Conservation (phyloP, 2,888 invertebrate genomes). For the Eupithecia tripunctaria region DNA sequence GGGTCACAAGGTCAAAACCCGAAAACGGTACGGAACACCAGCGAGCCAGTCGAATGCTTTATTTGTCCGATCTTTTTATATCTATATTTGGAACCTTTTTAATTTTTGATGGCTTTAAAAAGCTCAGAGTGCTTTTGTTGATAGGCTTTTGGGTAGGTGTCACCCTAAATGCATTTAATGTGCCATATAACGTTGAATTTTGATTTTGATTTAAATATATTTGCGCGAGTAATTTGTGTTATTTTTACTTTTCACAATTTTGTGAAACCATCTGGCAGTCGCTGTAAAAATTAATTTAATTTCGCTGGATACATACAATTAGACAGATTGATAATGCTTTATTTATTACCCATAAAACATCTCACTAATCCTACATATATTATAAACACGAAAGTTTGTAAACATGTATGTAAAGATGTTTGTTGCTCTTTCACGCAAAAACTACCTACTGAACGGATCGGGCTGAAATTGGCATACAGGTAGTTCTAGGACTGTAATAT, state of each 20-base stretch:
- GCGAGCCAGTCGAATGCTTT: not conserved
- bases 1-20: not conserved
- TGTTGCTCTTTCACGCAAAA: not conserved
- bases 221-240: not conserved
- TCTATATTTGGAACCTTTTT: constrained; percentile 19
- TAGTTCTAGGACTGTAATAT: too few species aligned
- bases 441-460: not conserved
- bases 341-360: too few species aligned
- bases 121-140: constrained; percentile 5
- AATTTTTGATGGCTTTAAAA: constrained; percentile 17
- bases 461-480: not conserved
- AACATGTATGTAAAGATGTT: not conserved
- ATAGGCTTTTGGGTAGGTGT: not conserved
- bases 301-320: too few species aligned
- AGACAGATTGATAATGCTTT: too few species aligned
- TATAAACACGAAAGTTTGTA: not conserved
- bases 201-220: too few species aligned
- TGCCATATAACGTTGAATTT: not conserved
- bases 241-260: not conserved
- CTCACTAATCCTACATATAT: not conserved
- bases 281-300: too few species aligned
- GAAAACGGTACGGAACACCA: not conserved
- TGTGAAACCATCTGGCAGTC: not conserved
- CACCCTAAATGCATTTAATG: not conserved
- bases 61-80: constrained; percentile 1